Evolutionary conservation across 2,113 vertebrate species (phyloP).

Genomic region (Cercocebus atys): DNA sequence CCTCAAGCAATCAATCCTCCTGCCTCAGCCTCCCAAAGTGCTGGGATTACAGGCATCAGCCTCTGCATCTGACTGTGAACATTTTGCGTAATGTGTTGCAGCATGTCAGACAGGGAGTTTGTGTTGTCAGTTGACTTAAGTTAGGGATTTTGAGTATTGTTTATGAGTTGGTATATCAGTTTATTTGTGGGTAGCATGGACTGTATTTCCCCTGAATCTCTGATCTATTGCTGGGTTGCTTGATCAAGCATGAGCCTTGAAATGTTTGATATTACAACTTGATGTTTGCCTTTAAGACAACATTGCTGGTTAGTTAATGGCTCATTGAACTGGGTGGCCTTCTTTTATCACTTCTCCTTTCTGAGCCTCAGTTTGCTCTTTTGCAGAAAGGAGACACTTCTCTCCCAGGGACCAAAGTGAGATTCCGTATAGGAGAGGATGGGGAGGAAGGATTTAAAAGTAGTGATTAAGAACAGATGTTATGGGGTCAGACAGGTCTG

Average conservation of each 20-base stretch:
- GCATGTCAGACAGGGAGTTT: not conserved
- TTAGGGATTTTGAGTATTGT: not conserved
- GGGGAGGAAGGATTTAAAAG: not conserved
- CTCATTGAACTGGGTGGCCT: not conserved
- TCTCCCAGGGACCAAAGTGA: not conserved
- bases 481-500: not conserved
- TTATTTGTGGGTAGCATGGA: not conserved
- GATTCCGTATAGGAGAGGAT: not conserved
- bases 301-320: not conserved
- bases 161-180: not conserved
- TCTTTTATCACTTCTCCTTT: slow-evolving; percentile 22
- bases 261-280: slow-evolving; percentile 30
- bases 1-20: too few relatives aligned
- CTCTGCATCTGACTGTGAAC: not conserved
- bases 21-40: too few relatives aligned
- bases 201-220: slow-evolving; percentile 16
- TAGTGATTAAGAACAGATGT: not conserved
- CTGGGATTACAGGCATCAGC: too few relatives aligned
- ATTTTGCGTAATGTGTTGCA: not conserved
- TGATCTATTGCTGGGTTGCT: not conserved
- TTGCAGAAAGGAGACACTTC: slow-evolving; percentile 28
- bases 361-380: slow-evolving; percentile 16
- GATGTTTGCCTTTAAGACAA: not conserved
- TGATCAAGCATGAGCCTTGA: not conserved
- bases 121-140: not conserved